Conservation (phyloP, 2,888 invertebrate species). For the Hermaeophaga mercurialis region DNA sequence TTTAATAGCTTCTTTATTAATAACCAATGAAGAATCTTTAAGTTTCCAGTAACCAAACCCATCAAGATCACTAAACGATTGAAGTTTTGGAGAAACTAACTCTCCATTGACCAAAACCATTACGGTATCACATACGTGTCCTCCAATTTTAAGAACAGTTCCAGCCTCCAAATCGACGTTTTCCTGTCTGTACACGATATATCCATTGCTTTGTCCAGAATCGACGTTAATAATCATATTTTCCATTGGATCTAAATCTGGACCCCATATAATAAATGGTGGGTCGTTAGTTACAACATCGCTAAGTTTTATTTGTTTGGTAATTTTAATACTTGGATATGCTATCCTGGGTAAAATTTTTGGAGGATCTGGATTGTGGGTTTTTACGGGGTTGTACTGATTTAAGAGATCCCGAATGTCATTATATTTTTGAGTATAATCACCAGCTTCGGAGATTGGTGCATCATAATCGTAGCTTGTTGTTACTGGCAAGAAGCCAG, state of each 20-base stretch:
- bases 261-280: slow-evolving; percentile 28
- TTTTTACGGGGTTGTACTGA: slow-evolving; percentile 49
- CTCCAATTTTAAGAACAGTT: slow-evolving; percentile 49
- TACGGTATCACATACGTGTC: slow-evolving; percentile 58
- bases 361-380: slow-evolving; percentile 68
- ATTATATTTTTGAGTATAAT: slow-evolving; percentile 77
- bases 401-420: slow-evolving; percentile 63
- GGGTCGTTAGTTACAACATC: slow-evolving; percentile 33
- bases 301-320: slow-evolving; percentile 36
- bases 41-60: slow-evolving; percentile 57
- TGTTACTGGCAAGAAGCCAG: slow-evolving; percentile 47
- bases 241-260: slow-evolving; percentile 48
- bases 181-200: slow-evolving; percentile 59
- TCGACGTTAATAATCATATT: slow-evolving; percentile 52
- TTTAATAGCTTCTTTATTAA: slow-evolving; percentile 31
- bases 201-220: slow-evolving; percentile 63
- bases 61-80: slow-evolving; percentile 44
- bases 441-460: slow-evolving; percentile 85
- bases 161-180: slow-evolving; percentile 43
- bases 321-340: slow-evolving; percentile 59
- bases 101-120: slow-evolving; percentile 58
- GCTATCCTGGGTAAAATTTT: slow-evolving; percentile 74
- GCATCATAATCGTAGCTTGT: slow-evolving; percentile 82
- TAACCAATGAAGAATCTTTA: slow-evolving; percentile 44
- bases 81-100: slow-evolving; percentile 49